Evolutionary conservation across 2,888 invertebrate species (phyloP), one percentile per base, ranked within the genome.

Genomic region (Unio pictorum): DNA sequence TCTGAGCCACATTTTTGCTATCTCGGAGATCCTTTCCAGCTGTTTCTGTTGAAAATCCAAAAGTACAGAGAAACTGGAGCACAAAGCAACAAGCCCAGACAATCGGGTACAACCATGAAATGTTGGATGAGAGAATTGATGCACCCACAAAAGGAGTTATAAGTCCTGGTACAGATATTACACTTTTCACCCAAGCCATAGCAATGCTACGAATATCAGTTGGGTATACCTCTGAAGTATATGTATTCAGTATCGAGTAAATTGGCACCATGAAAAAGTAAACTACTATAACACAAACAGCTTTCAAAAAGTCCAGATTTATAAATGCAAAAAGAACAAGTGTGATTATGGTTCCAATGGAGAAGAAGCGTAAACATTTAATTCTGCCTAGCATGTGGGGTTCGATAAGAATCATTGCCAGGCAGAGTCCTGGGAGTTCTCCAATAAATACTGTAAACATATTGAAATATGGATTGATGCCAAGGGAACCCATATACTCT

Each of bases 251-350:
- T 45, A 86, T 82, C 23, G 86, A 85, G 71, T 84, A 86, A 57
- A 86, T 83, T 18, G 86, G 85, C 34, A 84, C 84, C 84, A 86
- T 86, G 64, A 83, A 84, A 69, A 84, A 85, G 67, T 84, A 86
- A 45, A 85, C 84, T 15, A 83, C 61, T 18, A 86, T 80, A 7
- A 83, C 84, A 66, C 81, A 78, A n/a, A 81, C 80, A 17, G 84
- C 80, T 67, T 83, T 83, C 26, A 82, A 68, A 66, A 76, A 74
- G 59, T 81, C 75, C 8, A 84, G 28, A 17, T 81, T 75, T 54
- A 85, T 77, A 58, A 84, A 77, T 17, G 82, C 82, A 69, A 86
- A 85, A 20, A 80, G 61, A 11, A 83, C 30, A n/a, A 86, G 70
- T 34, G 81, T 76, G 7, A 78, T 11, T 20, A 73, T 72, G 15